Conservation (phyloP, 2,888 invertebrate species). For the Morpho helenor region DNA sequence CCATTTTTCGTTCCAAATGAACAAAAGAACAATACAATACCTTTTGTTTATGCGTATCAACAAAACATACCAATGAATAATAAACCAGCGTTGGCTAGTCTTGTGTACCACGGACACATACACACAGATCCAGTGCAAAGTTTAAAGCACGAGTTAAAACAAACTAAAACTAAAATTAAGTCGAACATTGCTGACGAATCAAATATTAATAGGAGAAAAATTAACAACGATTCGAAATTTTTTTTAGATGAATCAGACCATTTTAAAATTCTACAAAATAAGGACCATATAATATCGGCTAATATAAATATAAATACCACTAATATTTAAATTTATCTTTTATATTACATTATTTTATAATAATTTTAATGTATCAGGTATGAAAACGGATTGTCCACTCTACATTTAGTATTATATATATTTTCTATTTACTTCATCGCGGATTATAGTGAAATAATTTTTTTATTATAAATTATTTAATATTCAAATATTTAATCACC, state of each 20-base stretch:
- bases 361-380: too few relatives aligned
- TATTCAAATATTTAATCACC: too few relatives aligned
- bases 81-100: conserved; percentile 14
- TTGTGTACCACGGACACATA: conserved; percentile 27
- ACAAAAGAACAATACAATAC: conserved; percentile 23
- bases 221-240: conserved; percentile 21
- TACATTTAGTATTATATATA: too few relatives aligned
- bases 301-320: conserved; percentile 23
- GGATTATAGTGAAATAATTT: too few relatives aligned
- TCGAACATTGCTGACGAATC: neutral
- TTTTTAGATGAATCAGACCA: conserved; percentile 27
- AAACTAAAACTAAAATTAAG: conserved; percentile 9
- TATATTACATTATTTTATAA: too few relatives aligned
- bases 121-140: conserved; percentile 19
- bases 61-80: conserved; percentile 11
- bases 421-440: too few relatives aligned
- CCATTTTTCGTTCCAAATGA: conserved; percentile 6
- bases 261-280: conserved; percentile 7
- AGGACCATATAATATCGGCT: conserved; percentile 12
- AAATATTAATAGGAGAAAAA: conserved; percentile 5
- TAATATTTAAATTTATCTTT: conserved; percentile 1
- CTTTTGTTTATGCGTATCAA: conserved; percentile 30
- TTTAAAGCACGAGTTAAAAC: conserved; percentile 7
- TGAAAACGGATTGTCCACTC: too few relatives aligned
- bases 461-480: too few relatives aligned